A percentile compares a stretch with the other conserved stretches of the same genome.
Evolutionary conservation across 2,888 invertebrate species (phyloP).

Genomic region (Apantesis nais): DNA sequence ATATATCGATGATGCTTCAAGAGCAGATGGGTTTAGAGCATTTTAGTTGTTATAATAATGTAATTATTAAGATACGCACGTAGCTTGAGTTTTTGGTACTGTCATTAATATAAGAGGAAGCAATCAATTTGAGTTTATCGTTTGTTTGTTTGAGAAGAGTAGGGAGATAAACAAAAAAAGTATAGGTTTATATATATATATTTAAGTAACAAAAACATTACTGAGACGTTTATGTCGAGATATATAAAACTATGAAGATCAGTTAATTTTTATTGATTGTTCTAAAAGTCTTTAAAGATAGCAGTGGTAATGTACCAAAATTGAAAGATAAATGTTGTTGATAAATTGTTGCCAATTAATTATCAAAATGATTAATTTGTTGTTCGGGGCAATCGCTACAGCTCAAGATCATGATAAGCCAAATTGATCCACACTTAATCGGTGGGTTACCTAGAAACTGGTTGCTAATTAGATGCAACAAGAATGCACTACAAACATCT

Average conservation of each 20-base stretch:
- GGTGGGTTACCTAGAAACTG: not conserved
- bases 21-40: not conserved
- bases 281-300: too few relatives aligned
- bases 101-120: not conserved
- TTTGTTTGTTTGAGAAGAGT: not conserved
- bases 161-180: not conserved
- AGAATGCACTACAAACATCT: not conserved
- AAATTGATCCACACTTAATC: not conserved
- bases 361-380: not conserved
- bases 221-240: not conserved
- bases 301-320: too few relatives aligned
- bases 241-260: not conserved
- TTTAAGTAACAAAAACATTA: not conserved
- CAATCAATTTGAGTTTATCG: not conserved
- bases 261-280: not conserved
- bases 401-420: not conserved
- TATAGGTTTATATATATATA: not conserved
- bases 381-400: not conserved
- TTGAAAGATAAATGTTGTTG: too few relatives aligned
- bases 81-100: not conserved
- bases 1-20: not conserved
- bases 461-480: not conserved
- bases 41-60: not conserved
- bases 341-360: not conserved
- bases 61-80: slow-evolving; percentile 1